These are phyloP conservation scores for Melikaiella ostensackeni DNA, from an alignment of 2,888 invertebrate genomes.

Conservation along the genomic window DNA sequence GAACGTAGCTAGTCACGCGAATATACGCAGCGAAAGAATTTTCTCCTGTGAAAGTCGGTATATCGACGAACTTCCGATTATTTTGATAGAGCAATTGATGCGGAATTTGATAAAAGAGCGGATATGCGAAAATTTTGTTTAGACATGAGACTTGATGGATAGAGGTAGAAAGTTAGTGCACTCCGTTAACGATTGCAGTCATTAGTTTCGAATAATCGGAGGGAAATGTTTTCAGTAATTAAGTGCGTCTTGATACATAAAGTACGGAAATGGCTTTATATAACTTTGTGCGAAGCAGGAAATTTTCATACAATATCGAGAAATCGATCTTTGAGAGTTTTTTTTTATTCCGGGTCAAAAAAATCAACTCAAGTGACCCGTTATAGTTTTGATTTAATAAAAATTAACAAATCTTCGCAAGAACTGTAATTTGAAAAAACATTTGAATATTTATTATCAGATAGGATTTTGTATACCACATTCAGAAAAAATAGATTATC, in stretches of 20 bases:
- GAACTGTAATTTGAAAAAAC: neutral
- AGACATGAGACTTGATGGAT: constrained; percentile 6
- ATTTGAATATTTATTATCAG: too few species aligned
- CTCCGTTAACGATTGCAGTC: neutral
- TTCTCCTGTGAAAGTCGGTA: constrained; percentile 21
- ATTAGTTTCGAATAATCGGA: neutral
- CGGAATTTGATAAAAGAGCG: neutral
- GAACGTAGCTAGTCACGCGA: constrained; percentile 24
- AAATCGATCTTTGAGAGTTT: constrained; percentile 1
- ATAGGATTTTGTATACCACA: too few species aligned
- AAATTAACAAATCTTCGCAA: too few species aligned
- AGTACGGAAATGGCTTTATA: constrained; percentile 11
- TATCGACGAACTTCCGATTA: neutral
- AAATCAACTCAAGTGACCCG: too few species aligned
- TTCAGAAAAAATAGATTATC: too few species aligned
- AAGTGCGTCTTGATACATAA: neutral
- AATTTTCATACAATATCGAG: too few species aligned
- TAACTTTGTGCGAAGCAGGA: neutral
- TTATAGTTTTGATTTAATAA: too few species aligned
- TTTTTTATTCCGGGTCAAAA: neutral
- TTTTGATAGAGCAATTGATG: neutral
- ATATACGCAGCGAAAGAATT: constrained; percentile 21
- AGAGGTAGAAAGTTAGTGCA: constrained; percentile 21
- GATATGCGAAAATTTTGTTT: neutral
- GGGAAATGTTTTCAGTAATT: constrained; percentile 12